Evolutionary conservation across 2,888 invertebrate genomes (phyloP).

Genomic region (Cryptophagus acutangulus): DNA sequence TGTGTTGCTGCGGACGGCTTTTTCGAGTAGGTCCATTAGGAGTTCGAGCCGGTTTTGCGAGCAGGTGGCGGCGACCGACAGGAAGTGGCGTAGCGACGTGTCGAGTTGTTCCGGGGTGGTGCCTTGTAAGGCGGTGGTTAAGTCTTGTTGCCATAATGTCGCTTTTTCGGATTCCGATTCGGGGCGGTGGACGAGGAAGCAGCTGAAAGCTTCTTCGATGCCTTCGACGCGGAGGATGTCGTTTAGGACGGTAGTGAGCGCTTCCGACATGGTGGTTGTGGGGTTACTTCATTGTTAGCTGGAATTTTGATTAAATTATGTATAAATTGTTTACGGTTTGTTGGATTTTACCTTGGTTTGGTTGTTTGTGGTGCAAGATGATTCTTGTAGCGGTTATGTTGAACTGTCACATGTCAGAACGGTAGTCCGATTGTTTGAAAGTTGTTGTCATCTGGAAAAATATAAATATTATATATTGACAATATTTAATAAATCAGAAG

Average conservation of each 20-base stretch:
- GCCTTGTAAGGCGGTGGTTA: constrained; percentile 63
- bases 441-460: no score
- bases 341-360: no score
- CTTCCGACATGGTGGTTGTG: constrained; percentile 65
- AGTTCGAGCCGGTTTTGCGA: constrained; percentile 71
- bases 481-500: no score
- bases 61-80: constrained; percentile 66
- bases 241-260: constrained; percentile 59
- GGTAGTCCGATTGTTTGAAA: no score
- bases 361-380: no score
- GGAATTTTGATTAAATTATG: no score
- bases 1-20: constrained; percentile 61
- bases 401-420: no score
- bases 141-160: constrained; percentile 61
- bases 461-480: no score
- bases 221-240: constrained; percentile 68
- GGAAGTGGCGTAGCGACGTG: constrained; percentile 67
- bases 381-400: no score
- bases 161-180: constrained; percentile 66
- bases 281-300: no score
- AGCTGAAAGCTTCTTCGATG: constrained; percentile 86
- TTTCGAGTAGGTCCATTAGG: constrained; percentile 69
- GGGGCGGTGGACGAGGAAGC: constrained; percentile 74
- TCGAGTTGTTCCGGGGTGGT: constrained; percentile 70
- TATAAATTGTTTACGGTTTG: no score